phyloP scores from a whole-genome alignment of 2,888 invertebrate species.

The Clunio marinus region DNA sequence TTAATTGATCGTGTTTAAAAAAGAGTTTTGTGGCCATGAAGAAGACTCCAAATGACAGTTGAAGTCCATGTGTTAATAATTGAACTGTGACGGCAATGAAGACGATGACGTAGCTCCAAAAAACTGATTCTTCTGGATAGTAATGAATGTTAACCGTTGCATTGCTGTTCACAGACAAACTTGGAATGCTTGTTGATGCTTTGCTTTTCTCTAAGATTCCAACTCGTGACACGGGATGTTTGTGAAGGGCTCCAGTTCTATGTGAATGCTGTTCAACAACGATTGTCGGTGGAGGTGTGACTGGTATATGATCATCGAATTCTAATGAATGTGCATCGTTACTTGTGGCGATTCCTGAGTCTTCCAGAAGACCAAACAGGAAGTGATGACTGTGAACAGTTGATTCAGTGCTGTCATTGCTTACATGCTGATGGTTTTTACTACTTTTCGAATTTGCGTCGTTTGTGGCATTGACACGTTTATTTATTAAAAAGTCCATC shows the following conservation, averaged over 20 bases:
- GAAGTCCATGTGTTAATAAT: constrained; percentile 55
- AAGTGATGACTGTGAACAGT: constrained; percentile 4
- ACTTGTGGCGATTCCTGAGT: constrained; percentile 47
- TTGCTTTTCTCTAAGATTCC: constrained; percentile 23
- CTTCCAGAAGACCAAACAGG: constrained; percentile 42
- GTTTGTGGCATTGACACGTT: not conserved
- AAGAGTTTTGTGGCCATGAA: constrained; percentile 42
- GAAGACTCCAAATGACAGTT: constrained; percentile 48
- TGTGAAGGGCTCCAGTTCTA: too few relatives aligned
- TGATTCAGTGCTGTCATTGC: constrained; percentile 5
- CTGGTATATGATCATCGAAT: constrained; percentile 25
- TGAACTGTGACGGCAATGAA: constrained; percentile 54
- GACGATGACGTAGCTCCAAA: constrained; percentile 60
- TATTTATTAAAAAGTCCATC: constrained; percentile 25
- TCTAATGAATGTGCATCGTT: constrained; percentile 42
- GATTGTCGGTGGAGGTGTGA: constrained; percentile 4
- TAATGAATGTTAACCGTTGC: constrained; percentile 49
- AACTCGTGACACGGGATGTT: not conserved
- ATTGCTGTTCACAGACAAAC: constrained; percentile 26
- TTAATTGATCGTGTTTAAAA: constrained; percentile 29
- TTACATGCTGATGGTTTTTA: constrained; percentile 5
- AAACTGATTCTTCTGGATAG: constrained; percentile 55
- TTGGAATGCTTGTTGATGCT: constrained; percentile 24
- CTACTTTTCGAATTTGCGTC: not conserved
- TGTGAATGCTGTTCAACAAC: not conserved